phyloP scores from a whole-genome alignment of 2,797 vertebrate species.

The Halcyon smyrnensis region DNA sequence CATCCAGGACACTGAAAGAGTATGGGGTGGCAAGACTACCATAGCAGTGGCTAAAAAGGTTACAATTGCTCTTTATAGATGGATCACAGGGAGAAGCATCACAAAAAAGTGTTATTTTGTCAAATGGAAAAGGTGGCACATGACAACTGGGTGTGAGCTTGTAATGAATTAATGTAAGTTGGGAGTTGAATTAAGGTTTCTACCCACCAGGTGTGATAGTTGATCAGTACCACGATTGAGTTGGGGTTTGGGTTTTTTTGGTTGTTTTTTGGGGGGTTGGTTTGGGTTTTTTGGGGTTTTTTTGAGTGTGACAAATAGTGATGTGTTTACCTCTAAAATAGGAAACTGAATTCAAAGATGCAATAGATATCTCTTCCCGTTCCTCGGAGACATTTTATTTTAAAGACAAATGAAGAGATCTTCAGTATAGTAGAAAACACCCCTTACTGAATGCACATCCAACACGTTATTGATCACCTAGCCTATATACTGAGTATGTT shows the following conservation, averaged over 20 bases:
- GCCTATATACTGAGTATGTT: background rate
- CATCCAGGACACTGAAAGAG: background rate
- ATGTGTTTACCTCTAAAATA: background rate
- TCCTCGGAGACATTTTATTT: background rate
- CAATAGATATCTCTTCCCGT: background rate
- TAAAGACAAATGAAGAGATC: background rate
- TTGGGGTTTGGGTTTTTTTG: too few relatives aligned
- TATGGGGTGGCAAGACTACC: background rate
- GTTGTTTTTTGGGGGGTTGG: too few relatives aligned
- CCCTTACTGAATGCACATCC: background rate
- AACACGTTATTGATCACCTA: background rate
- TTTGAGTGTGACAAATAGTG: background rate
- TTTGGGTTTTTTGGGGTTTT: background rate
- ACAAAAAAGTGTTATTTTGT: background rate
- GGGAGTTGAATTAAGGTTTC: background rate
- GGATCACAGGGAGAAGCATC: background rate
- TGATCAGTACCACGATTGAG: background rate
- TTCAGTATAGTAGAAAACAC: background rate
- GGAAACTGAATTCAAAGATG: background rate
- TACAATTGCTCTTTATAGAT: background rate
- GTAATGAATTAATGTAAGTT: background rate
- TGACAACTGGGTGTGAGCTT: background rate
- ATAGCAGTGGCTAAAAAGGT: background rate
- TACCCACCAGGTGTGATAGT: background rate
- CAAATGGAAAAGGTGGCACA: background rate